phyloP scores from a whole-genome alignment of 2,888 invertebrate species.

The Sisyra nigra region DNA sequence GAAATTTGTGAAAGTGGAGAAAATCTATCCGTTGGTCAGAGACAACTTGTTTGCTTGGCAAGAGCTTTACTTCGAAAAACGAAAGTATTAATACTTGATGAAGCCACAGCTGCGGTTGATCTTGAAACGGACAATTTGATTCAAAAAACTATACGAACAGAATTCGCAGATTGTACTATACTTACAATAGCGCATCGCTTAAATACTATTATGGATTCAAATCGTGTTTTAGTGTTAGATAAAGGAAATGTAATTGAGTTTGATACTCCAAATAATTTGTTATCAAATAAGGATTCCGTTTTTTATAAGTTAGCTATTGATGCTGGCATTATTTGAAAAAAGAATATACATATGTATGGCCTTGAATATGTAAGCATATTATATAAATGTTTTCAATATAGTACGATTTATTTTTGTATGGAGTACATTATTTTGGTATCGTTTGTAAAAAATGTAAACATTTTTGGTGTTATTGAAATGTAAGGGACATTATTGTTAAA shows the following conservation, averaged over 20 bases:
- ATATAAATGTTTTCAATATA: too few species aligned
- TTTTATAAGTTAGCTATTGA: slow-evolving; percentile 79
- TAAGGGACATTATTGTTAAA: too few species aligned
- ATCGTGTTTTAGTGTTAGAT: slow-evolving; percentile 69
- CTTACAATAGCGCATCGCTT: slow-evolving; percentile 86
- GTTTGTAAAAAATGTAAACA: too few species aligned
- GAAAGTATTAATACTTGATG: slow-evolving; percentile 69
- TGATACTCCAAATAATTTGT: slow-evolving; percentile 52
- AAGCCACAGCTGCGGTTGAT: slow-evolving; percentile 84
- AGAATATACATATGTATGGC: too few species aligned
- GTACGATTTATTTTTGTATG: too few species aligned
- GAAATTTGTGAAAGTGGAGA: slow-evolving; percentile 85
- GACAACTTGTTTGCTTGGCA: slow-evolving; percentile 77
- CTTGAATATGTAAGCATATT: too few species aligned
- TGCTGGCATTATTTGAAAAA: slow-evolving; percentile 45
- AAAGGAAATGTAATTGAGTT: slow-evolving; percentile 66
- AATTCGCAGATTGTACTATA: slow-evolving; percentile 76
- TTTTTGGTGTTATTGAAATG: too few species aligned
- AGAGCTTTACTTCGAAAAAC: slow-evolving; percentile 74
- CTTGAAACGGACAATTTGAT: slow-evolving; percentile 82
- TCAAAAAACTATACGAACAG: slow-evolving; percentile 72
- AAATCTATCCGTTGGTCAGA: slow-evolving; percentile 77
- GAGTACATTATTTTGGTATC: too few species aligned
- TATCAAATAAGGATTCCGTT: slow-evolving; percentile 48
- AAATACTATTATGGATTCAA: slow-evolving; percentile 84